Evolutionary conservation across 2,888 invertebrate genomes (phyloP).

Genomic region (Phoronis australis): DNA sequence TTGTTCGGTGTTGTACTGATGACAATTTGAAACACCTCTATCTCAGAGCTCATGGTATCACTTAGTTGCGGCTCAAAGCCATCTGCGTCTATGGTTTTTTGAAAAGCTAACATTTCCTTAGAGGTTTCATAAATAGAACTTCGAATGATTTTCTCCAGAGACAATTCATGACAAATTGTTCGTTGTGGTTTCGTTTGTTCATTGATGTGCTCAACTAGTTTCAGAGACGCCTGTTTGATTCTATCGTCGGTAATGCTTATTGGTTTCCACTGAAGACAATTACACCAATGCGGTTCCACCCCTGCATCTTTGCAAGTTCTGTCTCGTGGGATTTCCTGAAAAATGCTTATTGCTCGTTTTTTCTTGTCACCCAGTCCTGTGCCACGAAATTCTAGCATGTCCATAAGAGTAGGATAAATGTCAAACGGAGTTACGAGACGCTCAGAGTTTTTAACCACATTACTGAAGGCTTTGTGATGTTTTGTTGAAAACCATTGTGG

Average conservation of each 20-base stretch:
- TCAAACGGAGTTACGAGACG: conserved; percentile 79
- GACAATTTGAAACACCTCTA: conserved; percentile 12
- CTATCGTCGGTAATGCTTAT: conserved; percentile 55
- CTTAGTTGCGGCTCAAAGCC: conserved; percentile 3
- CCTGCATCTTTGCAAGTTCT: conserved; percentile 79
- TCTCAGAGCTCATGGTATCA: background rate
- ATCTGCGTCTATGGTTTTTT: conserved; percentile 8
- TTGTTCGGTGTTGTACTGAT: conserved; percentile 20
- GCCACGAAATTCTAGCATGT: conserved; percentile 58
- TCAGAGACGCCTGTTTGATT: conserved; percentile 57
- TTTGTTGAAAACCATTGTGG: conserved; percentile 60
- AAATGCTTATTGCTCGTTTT: conserved; percentile 10
- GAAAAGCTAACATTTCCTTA: conserved; percentile 12
- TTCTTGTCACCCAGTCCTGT: background rate
- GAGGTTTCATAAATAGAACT: conserved; percentile 14
- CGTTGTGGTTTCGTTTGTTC: conserved; percentile 21
- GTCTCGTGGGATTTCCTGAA: conserved; percentile 56
- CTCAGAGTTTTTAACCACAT: conserved; percentile 60
- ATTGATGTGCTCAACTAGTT: conserved; percentile 30
- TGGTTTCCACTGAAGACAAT: conserved; percentile 74
- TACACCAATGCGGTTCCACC: conserved; percentile 90
- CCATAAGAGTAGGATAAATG: conserved; percentile 69
- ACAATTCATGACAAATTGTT: conserved; percentile 62
- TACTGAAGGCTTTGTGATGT: conserved; percentile 61
- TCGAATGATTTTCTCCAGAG: conserved; percentile 25